Evolutionary conservation across 2,113 vertebrate genomes (phyloP).

Genomic region (Mesocricetus auratus): DNA sequence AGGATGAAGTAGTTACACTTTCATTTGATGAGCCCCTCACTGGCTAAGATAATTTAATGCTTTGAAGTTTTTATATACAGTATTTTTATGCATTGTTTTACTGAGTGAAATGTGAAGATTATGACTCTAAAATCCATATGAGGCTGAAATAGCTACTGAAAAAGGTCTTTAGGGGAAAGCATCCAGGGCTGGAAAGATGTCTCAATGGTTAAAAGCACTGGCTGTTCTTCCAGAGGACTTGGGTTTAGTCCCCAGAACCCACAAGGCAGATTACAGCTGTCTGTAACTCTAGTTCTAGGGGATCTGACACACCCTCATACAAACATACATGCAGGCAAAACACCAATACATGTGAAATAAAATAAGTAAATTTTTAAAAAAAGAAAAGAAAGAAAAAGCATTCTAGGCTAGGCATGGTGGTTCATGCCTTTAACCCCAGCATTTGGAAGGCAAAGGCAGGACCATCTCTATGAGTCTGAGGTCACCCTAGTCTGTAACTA

Average conservation of each 20-base stretch:
- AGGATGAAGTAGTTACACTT: background rate
- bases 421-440: background rate
- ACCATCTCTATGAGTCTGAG: background rate
- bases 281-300: background rate
- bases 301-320: background rate
- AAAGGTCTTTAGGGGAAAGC: constrained; percentile 17
- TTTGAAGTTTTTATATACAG: background rate
- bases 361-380: background rate
- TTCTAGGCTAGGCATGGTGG: background rate
- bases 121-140: background rate
- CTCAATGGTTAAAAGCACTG: background rate
- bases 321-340: background rate
- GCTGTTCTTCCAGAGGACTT: background rate
- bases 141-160: background rate
- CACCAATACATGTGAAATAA: background rate
- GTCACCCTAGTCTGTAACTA: background rate
- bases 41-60: constrained; percentile 32
- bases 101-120: constrained; percentile 25
- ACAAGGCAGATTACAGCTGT: background rate
- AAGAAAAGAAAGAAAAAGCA: background rate
- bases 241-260: background rate
- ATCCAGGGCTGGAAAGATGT: background rate
- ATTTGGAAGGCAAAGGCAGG: background rate
- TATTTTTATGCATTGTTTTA: constrained; percentile 16
- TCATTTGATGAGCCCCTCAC: background rate